Conservation (phyloP, 2,113 vertebrate genomes). For the Lasiurus cinereus region DNA sequence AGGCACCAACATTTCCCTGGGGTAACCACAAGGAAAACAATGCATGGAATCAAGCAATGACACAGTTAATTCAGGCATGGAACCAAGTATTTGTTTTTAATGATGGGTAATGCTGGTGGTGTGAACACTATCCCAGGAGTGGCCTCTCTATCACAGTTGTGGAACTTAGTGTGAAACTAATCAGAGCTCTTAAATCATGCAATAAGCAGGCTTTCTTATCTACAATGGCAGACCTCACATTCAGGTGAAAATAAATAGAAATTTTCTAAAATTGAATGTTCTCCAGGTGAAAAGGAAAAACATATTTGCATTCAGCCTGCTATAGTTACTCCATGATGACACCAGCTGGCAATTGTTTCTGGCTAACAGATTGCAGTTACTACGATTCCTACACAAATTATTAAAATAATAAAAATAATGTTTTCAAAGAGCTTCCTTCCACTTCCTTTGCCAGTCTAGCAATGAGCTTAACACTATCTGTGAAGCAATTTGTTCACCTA, state of each 20-base stretch:
- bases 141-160: constrained; percentile 9
- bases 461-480: constrained; percentile 69
- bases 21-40: constrained; percentile 41
- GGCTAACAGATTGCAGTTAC: constrained; percentile 79
- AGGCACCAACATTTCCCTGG: constrained; percentile 15
- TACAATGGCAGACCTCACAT: constrained; percentile 61
- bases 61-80: constrained; percentile 34
- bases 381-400: constrained; percentile 80
- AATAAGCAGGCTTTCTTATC: constrained; percentile 74
- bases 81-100: constrained; percentile 23
- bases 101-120: background rate
- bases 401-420: constrained; percentile 84
- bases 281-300: constrained; percentile 79
- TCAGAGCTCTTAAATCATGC: constrained; percentile 58
- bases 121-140: constrained; percentile 51
- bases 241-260: constrained; percentile 71
- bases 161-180: constrained; percentile 56
- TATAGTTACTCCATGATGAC: constrained; percentile 71
- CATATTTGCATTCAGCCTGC: constrained; percentile 71
- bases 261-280: constrained; percentile 73
- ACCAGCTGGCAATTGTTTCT: constrained; percentile 82
- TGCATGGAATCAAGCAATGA: background rate
- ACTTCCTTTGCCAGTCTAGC: constrained; percentile 75
- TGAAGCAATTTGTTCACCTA: constrained; percentile 78
- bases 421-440: constrained; percentile 73